Conservation (phyloP, 2,113 vertebrate species). For the Rhinolophus ferrumequinum region DNA sequence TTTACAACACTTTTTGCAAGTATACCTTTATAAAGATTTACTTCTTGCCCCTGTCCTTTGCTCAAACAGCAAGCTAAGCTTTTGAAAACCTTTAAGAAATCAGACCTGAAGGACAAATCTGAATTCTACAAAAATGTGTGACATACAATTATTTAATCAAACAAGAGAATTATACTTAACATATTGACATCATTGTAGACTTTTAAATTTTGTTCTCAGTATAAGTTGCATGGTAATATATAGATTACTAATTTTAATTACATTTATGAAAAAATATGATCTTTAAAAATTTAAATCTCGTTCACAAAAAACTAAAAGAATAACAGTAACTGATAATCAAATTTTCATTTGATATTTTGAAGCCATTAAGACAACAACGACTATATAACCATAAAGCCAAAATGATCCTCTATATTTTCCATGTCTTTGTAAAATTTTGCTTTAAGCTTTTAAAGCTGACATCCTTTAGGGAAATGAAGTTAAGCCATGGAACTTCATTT, state of each 20-base stretch:
- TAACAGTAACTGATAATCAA: slow-evolving; percentile 77
- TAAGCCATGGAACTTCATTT: slow-evolving; percentile 80
- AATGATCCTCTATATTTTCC: slow-evolving; percentile 69
- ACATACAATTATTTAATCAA: slow-evolving; percentile 80
- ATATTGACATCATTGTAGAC: slow-evolving; percentile 81
- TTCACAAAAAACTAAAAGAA: slow-evolving; percentile 82
- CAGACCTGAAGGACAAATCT: slow-evolving; percentile 73
- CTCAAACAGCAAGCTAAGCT: slow-evolving; percentile 19
- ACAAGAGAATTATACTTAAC: slow-evolving; percentile 46
- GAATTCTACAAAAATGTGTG: slow-evolving; percentile 82
- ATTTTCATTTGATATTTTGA: slow-evolving; percentile 82
- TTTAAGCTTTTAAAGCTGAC: slow-evolving; percentile 76
- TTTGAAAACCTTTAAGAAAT: slow-evolving; percentile 81
- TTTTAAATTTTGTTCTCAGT: slow-evolving; percentile 82
- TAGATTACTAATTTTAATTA: slow-evolving; percentile 84
- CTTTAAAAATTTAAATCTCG: slow-evolving; percentile 81
- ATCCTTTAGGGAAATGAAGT: slow-evolving; percentile 73
- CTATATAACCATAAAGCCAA: slow-evolving; percentile 78
- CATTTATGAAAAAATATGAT: slow-evolving; percentile 82
- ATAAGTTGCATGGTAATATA: slow-evolving; percentile 81
- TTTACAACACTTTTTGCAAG: background rate
- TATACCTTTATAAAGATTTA: background rate
- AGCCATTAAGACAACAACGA: slow-evolving; percentile 65
- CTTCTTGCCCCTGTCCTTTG: background rate
- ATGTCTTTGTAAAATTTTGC: slow-evolving; percentile 80